Evolutionary conservation across 1,140 invertebrate genomes (phyloP), one percentile per base, ranked within the genome.

Genomic region (Coptotermes formosanus): DNA sequence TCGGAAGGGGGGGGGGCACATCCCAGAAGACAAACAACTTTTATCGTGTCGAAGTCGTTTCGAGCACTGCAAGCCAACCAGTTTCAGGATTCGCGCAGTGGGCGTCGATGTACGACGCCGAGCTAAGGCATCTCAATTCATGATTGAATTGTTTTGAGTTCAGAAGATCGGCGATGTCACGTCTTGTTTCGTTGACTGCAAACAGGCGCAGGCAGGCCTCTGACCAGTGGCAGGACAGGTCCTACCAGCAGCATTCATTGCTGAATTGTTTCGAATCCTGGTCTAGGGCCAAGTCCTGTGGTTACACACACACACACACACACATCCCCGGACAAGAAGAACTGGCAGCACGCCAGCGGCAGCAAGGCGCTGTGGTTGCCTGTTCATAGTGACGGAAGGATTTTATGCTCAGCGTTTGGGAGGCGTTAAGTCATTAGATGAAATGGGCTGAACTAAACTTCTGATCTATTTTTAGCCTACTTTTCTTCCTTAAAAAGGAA

Each of bases 371-470:
- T 64, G 25, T 59, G 64, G 25, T 75, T 75, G 64, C 64, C 64
- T 75, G 64, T 75, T 75, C 64, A 75, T 25, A 75, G n/a, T 75
- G 1, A 25, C 30, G 25, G 64, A 75, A 30, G 64, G 14, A 75
- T 75, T 30, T 30, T 75, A 75, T 55, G 52, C 6, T 19, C 52
- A 55, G 52, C 1, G 21, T 75, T 75, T 30, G 64, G 2, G 64
- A 25, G 25, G 64, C 64, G 64, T 75, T 75, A 75, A 75, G 64
- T 75, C 64, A 64, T 64, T 64, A 75, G 64, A 75, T 75, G 64
- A 75, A 75, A 75, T 75, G 64, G 64, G 64, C 7, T 75, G 64
- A 75, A 75, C n/a, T 75, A n/a, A 75, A 30, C 25, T 75, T 30
- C 64, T 30, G 64, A 75, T 75, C 64, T 75, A 55, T 75, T 75